phyloP scores from a whole-genome alignment of 2,797 vertebrate species.

The Tenualosa ilisha region DNA sequence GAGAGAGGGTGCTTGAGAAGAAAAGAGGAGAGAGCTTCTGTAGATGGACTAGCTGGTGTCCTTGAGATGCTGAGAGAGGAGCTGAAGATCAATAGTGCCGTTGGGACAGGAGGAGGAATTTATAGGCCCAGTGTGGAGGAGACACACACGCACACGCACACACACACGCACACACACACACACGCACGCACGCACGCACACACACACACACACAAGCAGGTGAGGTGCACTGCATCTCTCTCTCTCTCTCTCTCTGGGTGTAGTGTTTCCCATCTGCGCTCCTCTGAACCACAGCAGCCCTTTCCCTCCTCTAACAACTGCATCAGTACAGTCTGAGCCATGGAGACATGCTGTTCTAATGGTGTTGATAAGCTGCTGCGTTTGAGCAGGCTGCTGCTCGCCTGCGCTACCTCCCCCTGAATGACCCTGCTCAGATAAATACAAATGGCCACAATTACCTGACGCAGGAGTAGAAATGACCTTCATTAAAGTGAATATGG shows the following conservation, averaged over 20 bases:
- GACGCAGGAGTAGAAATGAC: not conserved
- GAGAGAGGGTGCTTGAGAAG: not conserved
- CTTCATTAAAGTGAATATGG: not conserved
- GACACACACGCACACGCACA: slow-evolving; percentile 21
- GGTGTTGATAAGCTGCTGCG: not conserved
- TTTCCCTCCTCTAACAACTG: not conserved
- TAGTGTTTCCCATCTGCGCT: not conserved
- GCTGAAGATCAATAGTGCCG: slow-evolving; percentile 42
- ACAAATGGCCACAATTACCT: not conserved
- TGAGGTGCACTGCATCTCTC: not conserved
- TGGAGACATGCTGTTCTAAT: not conserved
- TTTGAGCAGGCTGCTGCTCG: not conserved
- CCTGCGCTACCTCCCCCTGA: not conserved
- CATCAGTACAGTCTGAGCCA: not conserved
- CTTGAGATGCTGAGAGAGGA: slow-evolving; percentile 44
- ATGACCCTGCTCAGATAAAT: not conserved
- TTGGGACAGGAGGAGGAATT: slow-evolving; percentile 41
- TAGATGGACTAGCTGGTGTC: slow-evolving; percentile 17
- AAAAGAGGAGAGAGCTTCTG: not conserved
- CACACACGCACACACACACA: slow-evolving; percentile 14
- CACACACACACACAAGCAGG: not conserved
- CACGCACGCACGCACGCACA: slow-evolving; percentile 5
- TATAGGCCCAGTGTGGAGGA: slow-evolving; percentile 39
- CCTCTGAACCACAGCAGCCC: not conserved
- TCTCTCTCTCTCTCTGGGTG: not conserved